These are phyloP conservation scores for Daubentonia madagascariensis DNA, from an alignment of 2,113 vertebrate species.

Conservation along the genomic window DNA sequence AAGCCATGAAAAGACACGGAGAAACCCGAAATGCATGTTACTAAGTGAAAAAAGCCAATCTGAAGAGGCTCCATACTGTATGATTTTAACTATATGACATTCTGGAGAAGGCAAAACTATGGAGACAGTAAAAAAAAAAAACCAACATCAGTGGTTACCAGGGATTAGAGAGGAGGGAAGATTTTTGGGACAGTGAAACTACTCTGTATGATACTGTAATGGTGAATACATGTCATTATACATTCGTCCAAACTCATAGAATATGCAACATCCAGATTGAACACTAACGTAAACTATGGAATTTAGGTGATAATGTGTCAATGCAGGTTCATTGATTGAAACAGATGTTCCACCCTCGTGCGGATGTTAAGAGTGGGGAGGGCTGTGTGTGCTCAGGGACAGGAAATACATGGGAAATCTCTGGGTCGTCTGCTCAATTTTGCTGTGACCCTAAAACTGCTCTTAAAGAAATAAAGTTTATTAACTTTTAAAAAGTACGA, in stretches of 20 bases:
- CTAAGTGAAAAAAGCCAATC: background rate
- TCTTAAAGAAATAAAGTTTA: background rate
- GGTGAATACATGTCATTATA: too few species aligned
- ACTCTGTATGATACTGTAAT: background rate
- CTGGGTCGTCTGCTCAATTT: background rate
- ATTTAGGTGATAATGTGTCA: too few species aligned
- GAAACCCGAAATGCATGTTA: background rate
- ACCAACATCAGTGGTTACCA: background rate
- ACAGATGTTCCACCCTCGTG: background rate
- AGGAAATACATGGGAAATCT: background rate
- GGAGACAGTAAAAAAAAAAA: background rate
- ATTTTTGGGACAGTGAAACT: background rate
- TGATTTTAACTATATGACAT: background rate
- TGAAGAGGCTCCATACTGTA: background rate
- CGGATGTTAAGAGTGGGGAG: too few species aligned
- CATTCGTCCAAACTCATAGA: background rate
- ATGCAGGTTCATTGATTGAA: background rate
- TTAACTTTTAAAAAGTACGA: background rate
- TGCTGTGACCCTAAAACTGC: background rate
- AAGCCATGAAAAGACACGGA: background rate
- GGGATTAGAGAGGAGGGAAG: background rate
- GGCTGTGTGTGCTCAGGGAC: background rate
- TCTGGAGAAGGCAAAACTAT: background rate
- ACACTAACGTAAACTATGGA: background rate
- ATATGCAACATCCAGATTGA: background rate